Conservation (phyloP, 2,888 invertebrate genomes). For the Hofmannophila pseudospretella region DNA sequence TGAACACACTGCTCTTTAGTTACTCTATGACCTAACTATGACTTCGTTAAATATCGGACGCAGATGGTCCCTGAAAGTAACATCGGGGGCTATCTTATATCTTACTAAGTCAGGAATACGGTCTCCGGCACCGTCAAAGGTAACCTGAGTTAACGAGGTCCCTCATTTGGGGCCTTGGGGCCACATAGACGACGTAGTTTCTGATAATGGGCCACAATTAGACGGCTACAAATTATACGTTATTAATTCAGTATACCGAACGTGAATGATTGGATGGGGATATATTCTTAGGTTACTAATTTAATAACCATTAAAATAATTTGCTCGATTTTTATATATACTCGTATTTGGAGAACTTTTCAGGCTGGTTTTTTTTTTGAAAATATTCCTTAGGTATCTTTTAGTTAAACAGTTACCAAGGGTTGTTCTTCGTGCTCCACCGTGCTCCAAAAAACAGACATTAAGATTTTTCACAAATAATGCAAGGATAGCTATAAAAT, state of each 20-base stretch:
- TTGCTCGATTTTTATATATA: too few species aligned
- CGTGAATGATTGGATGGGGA: background rate
- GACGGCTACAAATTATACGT: background rate
- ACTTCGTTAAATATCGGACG: conserved; percentile 12
- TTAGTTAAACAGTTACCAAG: too few species aligned
- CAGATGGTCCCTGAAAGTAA: conserved; percentile 39
- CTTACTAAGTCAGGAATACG: conserved; percentile 29
- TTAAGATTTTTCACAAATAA: too few species aligned
- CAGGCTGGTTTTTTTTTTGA: too few species aligned
- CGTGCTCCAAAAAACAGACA: too few species aligned
- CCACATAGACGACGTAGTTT: conserved; percentile 1
- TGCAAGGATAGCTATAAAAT: too few species aligned
- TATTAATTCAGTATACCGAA: background rate
- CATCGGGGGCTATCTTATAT: conserved; percentile 5
- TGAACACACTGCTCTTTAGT: too few species aligned
- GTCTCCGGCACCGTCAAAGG: conserved; percentile 30
- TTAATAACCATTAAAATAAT: too few species aligned
- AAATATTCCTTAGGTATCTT: too few species aligned
- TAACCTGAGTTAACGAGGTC: conserved; percentile 18
- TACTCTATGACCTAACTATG: conserved; percentile 2
- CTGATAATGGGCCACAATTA: conserved; percentile 8
- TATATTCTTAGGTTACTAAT: too few species aligned
- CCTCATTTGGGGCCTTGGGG: conserved; percentile 11
- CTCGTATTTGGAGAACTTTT: too few species aligned
- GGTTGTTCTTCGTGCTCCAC: too few species aligned